A percentile compares a stretch with the other conserved stretches of the same genome.
These are phyloP conservation scores for Cyrtorhinus lividipennis DNA, from an alignment of 1,140 invertebrate genomes.

Conservation along the genomic window DNA sequence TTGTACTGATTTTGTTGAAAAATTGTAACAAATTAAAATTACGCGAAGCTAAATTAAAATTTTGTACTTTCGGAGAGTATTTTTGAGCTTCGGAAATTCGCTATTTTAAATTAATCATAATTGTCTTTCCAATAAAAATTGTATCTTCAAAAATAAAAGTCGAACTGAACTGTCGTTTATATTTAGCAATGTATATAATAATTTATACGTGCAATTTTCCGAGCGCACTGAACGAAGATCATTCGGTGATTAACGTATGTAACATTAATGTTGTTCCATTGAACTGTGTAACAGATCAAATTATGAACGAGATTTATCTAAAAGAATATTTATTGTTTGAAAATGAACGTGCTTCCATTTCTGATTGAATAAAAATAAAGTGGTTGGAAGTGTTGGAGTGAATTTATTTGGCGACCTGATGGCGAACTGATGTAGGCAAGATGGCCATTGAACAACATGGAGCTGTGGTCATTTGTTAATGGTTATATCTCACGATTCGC, in stretches of 20 bases:
- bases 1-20: neutral
- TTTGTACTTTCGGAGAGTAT: neutral
- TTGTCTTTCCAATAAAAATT: neutral
- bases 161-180: neutral
- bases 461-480: too few relatives aligned
- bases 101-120: neutral
- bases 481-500: too few relatives aligned
- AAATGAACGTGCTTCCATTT: neutral
- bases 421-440: too few relatives aligned
- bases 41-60: neutral
- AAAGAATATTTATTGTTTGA: neutral
- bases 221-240: neutral
- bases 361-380: neutral
- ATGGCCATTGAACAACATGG: too few relatives aligned
- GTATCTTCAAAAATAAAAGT: neutral
- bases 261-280: neutral
- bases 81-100: neutral
- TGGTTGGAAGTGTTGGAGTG: too few relatives aligned
- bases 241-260: neutral
- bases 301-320: neutral
- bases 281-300: neutral
- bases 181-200: neutral
- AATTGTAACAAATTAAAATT: neutral
- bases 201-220: neutral
- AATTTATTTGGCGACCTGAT: too few relatives aligned